Evolutionary conservation across 2,888 invertebrate genomes (phyloP).

Genomic region (Escarpia spicata): DNA sequence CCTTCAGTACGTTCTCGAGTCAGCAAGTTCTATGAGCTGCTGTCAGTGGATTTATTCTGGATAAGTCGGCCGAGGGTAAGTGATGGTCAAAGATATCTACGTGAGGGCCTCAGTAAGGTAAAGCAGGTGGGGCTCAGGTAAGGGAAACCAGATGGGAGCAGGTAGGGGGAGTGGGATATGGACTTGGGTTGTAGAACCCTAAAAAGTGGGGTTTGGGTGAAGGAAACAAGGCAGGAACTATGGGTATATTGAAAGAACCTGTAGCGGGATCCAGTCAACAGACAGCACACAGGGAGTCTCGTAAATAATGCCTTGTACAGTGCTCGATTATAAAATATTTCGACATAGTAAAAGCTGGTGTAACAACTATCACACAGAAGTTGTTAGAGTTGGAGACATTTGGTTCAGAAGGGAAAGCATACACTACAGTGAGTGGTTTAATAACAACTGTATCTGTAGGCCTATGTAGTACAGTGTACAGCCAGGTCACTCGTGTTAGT

Average conservation of each 20-base stretch:
- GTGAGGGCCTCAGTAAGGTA: background rate
- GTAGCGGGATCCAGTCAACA: no score
- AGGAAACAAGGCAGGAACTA: no score
- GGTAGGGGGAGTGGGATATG: background rate
- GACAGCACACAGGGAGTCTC: no score
- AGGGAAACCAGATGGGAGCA: background rate
- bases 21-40: background rate
- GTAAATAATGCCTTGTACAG: background rate
- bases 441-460: background rate
- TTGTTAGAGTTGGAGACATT: background rate
- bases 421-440: background rate
- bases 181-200: no score
- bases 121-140: constrained; percentile 1
- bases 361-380: background rate
- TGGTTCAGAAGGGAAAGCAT: background rate
- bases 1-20: background rate
- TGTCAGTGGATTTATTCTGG: background rate
- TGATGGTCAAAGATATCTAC: background rate
- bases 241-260: no score
- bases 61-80: background rate
- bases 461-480: background rate
- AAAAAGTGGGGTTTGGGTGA: no score
- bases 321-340: background rate
- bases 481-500: background rate
- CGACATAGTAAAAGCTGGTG: background rate